phyloP scores from a whole-genome alignment of 2,888 invertebrate species.

The Drosophila neotestacea region DNA sequence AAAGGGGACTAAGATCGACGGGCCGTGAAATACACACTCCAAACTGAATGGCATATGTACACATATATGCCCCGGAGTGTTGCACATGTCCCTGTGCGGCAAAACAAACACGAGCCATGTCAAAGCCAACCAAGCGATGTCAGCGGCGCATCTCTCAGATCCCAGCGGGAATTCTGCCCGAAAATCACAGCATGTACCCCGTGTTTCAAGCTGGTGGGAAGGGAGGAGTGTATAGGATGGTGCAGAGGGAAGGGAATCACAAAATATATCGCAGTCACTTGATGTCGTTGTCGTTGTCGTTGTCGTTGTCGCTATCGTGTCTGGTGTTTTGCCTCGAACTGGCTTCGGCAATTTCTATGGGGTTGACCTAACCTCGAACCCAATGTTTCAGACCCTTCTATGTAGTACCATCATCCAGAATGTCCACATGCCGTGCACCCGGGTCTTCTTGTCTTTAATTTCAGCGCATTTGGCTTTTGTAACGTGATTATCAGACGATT shows the following conservation, averaged over 20 bases:
- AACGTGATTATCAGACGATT: slow-evolving; percentile 85
- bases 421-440: slow-evolving; percentile 61
- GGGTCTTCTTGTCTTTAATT: slow-evolving; percentile 80
- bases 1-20: slow-evolving; percentile 57
- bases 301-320: slow-evolving; percentile 33
- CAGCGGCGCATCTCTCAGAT: slow-evolving; percentile 76
- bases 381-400: slow-evolving; percentile 4
- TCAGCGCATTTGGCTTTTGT: slow-evolving; percentile 84
- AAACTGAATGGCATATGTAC: slow-evolving; percentile 75
- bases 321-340: slow-evolving; percentile 43
- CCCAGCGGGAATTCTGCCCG: slow-evolving; percentile 82
- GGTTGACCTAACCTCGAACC: slow-evolving; percentile 47
- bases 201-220: not conserved
- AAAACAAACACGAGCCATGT: slow-evolving; percentile 75
- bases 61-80: slow-evolving; percentile 78
- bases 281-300: slow-evolving; percentile 19
- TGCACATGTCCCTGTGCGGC: slow-evolving; percentile 82
- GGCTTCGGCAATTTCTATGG: slow-evolving; percentile 25
- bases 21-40: slow-evolving; percentile 77
- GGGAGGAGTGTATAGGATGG: not conserved
- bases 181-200: slow-evolving; percentile 77
- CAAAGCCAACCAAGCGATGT: slow-evolving; percentile 68
- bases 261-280: slow-evolving; percentile 4
- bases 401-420: not conserved
- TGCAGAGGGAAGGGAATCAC: slow-evolving; percentile 1